phyloP scores from a whole-genome alignment of 2,113 vertebrate species.

The Sterrhoptilus dennistouni region DNA sequence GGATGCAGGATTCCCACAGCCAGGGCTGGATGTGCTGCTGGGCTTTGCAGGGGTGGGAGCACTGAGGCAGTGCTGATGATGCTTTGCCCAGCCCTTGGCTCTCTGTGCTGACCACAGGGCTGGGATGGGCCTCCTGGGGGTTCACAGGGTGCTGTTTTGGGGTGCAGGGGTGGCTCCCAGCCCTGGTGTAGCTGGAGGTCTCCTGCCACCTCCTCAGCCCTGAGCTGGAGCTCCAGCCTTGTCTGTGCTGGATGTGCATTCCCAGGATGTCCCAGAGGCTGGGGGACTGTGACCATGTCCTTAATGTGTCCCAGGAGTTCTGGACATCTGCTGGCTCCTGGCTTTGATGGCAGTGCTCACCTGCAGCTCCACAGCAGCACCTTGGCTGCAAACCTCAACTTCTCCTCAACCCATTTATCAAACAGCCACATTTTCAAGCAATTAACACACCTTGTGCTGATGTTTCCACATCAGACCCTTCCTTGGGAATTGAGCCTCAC shows the following conservation, averaged over 20 bases:
- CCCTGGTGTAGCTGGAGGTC: neutral
- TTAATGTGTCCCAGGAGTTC: rapidly evolving
- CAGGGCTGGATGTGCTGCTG: neutral
- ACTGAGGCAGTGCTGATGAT: rapidly evolving
- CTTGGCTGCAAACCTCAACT: neutral
- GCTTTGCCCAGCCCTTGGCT: neutral
- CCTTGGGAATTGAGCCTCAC: neutral
- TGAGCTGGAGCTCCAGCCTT: neutral
- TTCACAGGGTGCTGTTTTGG: rapidly evolving
- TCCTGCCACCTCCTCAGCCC: neutral
- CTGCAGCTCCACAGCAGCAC: neutral
- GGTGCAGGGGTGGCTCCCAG: neutral
- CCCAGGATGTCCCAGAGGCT: neutral
- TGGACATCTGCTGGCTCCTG: neutral
- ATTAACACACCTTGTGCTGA: neutral
- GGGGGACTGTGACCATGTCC: neutral
- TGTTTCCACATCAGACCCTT: neutral
- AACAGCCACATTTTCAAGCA: rapidly evolving
- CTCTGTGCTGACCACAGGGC: rapidly evolving
- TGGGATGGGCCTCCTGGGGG: neutral
- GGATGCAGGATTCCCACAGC: neutral
- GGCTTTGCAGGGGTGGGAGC: neutral
- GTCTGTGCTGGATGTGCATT: neutral
- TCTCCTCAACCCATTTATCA: neutral
- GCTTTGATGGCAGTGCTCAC: neutral